Evolutionary conservation across 2,113 vertebrate species (phyloP).

Genomic region (Tupaia tana): DNA sequence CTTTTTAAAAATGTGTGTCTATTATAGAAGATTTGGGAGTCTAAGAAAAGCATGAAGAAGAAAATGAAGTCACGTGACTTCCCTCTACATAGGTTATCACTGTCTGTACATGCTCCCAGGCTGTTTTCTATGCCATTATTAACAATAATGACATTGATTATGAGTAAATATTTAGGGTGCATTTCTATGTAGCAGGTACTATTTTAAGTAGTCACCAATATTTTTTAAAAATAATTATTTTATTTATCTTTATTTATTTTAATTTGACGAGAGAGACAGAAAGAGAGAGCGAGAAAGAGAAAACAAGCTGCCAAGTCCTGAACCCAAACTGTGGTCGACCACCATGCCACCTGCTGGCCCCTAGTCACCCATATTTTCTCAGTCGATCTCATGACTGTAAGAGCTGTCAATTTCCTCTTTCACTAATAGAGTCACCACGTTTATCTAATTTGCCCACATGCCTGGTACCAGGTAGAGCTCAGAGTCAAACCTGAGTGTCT

Average conservation of each 20-base stretch:
- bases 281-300: no score
- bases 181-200: not conserved
- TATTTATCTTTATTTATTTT: not conserved
- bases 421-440: not conserved
- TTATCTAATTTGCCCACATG: not conserved
- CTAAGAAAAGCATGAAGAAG: not conserved
- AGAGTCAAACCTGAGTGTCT: not conserved
- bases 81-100: rapidly evolving
- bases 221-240: not conserved
- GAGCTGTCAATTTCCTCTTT: not conserved
- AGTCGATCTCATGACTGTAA: not conserved
- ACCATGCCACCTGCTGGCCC: no score
- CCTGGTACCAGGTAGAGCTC: not conserved
- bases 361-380: not conserved
- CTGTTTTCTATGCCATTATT: not conserved
- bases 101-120: not conserved
- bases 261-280: no score
- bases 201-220: not conserved
- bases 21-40: not conserved
- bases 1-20: not conserved
- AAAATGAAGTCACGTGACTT: not conserved
- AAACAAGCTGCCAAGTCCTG: no score
- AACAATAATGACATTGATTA: rapidly evolving
- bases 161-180: not conserved
- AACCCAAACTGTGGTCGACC: no score